These are phyloP conservation scores for Pterocles burchelli DNA, from an alignment of 2,113 vertebrate genomes.

Conservation along the genomic window DNA sequence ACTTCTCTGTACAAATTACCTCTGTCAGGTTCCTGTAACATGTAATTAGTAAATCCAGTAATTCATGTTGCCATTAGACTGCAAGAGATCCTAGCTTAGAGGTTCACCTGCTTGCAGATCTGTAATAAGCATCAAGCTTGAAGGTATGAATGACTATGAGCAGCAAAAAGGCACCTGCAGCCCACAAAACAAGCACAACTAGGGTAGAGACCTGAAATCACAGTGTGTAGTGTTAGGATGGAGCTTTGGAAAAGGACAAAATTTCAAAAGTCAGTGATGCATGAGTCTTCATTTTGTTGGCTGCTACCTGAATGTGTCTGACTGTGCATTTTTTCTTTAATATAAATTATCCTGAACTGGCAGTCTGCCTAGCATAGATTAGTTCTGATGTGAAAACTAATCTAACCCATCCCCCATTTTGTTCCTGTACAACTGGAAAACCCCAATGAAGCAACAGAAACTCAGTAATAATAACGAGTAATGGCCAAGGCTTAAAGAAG, in stretches of 20 bases:
- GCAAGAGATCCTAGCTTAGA: not conserved
- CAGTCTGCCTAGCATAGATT: not conserved
- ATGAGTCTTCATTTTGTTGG: not conserved
- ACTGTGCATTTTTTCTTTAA: not conserved
- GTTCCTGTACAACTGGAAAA: not conserved
- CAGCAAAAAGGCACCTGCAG: not conserved
- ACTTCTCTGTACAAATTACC: not conserved
- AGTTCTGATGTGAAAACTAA: not conserved
- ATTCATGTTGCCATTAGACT: not conserved
- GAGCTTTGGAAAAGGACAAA: not conserved
- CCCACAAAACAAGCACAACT: not conserved
- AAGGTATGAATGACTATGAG: not conserved
- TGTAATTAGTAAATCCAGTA: not conserved
- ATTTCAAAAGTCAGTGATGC: not conserved
- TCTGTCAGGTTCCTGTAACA: not conserved
- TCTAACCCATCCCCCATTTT: not conserved
- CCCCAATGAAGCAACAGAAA: not conserved
- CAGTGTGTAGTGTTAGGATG: not conserved
- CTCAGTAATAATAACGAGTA: not conserved
- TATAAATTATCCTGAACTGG: not conserved
- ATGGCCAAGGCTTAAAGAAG: not conserved
- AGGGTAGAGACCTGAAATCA: not conserved
- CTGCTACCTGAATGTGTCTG: not conserved
- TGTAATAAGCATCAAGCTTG: not conserved
- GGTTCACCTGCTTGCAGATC: not conserved